Evolutionary conservation across 2,888 invertebrate genomes (phyloP), one percentile per base, ranked within the genome.

Genomic region (Drosophila quasianomalipes): DNA sequence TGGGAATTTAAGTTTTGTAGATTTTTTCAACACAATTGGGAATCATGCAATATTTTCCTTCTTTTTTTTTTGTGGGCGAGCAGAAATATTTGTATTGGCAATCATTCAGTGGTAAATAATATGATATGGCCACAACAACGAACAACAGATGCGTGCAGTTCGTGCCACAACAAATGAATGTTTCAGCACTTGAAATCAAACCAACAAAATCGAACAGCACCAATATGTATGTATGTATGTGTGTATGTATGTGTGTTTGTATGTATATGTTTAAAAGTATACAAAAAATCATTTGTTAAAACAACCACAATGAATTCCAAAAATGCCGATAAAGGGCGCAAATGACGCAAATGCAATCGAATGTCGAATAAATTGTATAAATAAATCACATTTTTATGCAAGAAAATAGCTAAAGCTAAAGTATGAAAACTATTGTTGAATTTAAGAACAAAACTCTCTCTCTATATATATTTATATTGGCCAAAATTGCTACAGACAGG

Each of bases 141-240:
- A 73, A 53, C 81, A 81, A 81, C 81, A 82, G 83, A 82, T 82
- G 81, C 81, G 81, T 82, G 81, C 81, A 82, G 81, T 82, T 82
- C 81, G 81, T 82, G 83, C 81, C 84, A 77, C 84, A 81, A 82
- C 81, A 71, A 81, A 81, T 83, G 83, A 81, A 83, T 83, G 76
- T 83, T 83, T 83, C 74, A 77, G 71, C 81, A 80, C 81, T 76
- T 71, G 70, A 76, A 73, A 74, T 60, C 54, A 39, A 79, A 76
- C 66, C 55, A 71, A 70, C 33, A 37, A 61, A 51, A 51, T 60
- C 47, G 16, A 57, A 61, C 41, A 2, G 30, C 30, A 44, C 4
- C n/a, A 35, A 59, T 54, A 51, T 55, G 5, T 37, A 16, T 37
- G 6, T 3, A 37, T 37, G 9, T 39, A 7, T 22, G 6, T 37